Conservation (phyloP, 2,113 vertebrate genomes). For the Manacus vitellinus region DNA sequence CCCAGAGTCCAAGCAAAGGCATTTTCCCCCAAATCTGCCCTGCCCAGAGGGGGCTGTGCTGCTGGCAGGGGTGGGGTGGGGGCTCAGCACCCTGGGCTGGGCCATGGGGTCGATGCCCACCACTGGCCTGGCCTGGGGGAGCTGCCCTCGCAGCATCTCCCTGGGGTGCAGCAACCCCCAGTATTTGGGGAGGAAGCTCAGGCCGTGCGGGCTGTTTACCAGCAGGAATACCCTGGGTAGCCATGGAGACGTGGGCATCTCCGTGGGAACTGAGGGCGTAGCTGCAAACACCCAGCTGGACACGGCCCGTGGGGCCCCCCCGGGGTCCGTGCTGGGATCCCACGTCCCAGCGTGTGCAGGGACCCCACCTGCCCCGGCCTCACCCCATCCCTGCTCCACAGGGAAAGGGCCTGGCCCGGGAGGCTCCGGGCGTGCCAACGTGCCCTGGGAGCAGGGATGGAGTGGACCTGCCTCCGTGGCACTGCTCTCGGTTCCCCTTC, state of each 20-base stretch:
- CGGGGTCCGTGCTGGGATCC: accelerated
- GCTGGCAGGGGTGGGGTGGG: accelerated
- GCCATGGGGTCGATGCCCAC: accelerated
- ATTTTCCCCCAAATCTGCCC: not conserved
- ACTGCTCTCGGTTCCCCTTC: not conserved
- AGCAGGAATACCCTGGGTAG: constrained; percentile 13
- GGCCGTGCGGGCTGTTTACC: constrained; percentile 31
- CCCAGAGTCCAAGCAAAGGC: accelerated
- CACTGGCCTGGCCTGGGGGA: accelerated
- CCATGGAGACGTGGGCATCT: constrained; percentile 42
- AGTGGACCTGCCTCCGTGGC: not conserved
- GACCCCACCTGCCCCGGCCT: accelerated
- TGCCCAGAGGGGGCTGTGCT: accelerated
- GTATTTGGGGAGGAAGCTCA: not conserved
- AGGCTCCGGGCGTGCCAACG: accelerated
- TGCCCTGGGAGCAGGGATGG: not conserved
- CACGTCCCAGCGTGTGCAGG: accelerated
- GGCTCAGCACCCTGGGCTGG: not conserved
- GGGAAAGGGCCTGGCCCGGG: not conserved
- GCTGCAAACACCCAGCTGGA: not conserved
- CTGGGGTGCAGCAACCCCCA: constrained; percentile 13
- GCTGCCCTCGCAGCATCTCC: not conserved
- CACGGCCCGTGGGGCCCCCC: accelerated
- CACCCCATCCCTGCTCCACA: accelerated
- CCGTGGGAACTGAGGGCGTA: constrained; percentile 26